Evolutionary conservation across 92 coral and sea anemone genomes (phyloP), one percentile per base, ranked within the genome.

Genomic region (Palythoa grandiflora): DNA sequence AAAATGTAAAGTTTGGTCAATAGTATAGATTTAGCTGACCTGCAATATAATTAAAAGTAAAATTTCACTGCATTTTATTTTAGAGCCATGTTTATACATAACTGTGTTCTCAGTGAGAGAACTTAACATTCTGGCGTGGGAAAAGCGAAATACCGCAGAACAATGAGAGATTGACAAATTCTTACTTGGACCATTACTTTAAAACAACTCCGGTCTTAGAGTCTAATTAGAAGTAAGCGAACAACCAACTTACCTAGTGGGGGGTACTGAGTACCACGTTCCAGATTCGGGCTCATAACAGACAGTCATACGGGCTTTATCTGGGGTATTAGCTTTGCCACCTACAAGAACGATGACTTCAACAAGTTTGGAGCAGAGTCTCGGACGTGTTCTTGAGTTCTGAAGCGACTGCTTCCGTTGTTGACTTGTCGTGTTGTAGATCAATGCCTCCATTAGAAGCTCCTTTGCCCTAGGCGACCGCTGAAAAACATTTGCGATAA

Each of bases 381-480:
- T 91, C 15, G 91, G 87, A 13, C 89, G 78, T n/a, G 98, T 95
- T 52, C 96, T 91, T 15, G 96, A 91, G 39, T 88, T 92, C 61
- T 68, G 86, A 53, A 93, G 74, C 14, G 96, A 68, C 11, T 63
- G 28, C 68, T 40, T 81, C 65, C 44, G 77, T 9, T 74, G 86
- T 5, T 88, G 84, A 39, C 85, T 89, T 15, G 92, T 92, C 57
- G 89, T 87, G 68, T 89, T 90, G 78, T 68, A 95, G 1, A 93
- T 73, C 86, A 95, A 76, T 7, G 98, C 98, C 71, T 95, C 98
- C 92, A 93, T 83, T 9, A 95, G 71, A 84, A 95, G 79, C 68
- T 95, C 98, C 68, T 93, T 93, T 2, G 98, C 94, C 35, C 90
- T 87, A 38, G 98, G 98, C 9, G 98, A 95, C 61, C 98, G 91